phyloP scores from a whole-genome alignment of 2,113 vertebrate genomes.

The Neopipo cinnamomea region DNA sequence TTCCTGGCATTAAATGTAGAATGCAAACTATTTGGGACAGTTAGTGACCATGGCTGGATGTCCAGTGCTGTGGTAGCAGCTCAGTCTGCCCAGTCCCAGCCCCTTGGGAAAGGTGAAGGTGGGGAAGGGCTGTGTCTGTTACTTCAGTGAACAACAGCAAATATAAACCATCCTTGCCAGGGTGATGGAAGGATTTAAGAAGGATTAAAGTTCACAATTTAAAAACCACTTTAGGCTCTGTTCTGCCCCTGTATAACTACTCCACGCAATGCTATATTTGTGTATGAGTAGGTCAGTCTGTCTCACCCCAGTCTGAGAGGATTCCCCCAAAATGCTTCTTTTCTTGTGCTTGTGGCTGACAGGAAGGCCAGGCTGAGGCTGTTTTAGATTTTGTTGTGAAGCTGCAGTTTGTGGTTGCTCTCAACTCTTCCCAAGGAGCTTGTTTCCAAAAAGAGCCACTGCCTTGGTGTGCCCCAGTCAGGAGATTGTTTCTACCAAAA shows the following conservation, averaged over 20 bases:
- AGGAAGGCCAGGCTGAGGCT: neutral
- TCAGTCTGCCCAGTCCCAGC: neutral
- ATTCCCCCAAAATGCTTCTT: neutral
- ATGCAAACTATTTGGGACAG: neutral
- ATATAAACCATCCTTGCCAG: neutral
- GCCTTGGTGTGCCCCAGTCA: neutral
- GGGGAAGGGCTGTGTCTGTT: neutral
- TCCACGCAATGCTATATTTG: neutral
- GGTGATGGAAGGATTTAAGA: neutral
- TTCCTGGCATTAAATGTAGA: neutral
- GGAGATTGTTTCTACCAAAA: neutral
- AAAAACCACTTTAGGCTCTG: neutral
- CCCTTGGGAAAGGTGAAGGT: neutral
- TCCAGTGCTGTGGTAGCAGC: neutral
- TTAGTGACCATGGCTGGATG: neutral
- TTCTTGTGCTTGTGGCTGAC: neutral
- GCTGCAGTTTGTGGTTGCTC: conserved; percentile 15
- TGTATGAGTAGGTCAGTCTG: neutral
- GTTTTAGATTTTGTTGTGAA: neutral
- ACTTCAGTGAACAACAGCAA: neutral
- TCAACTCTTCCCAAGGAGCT: neutral
- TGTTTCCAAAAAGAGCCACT: neutral
- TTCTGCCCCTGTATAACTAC: neutral
- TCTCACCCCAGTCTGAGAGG: neutral
- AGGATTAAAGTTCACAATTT: neutral